Conservation (phyloP, 2,113 vertebrate genomes). For the Penelope pileata region DNA sequence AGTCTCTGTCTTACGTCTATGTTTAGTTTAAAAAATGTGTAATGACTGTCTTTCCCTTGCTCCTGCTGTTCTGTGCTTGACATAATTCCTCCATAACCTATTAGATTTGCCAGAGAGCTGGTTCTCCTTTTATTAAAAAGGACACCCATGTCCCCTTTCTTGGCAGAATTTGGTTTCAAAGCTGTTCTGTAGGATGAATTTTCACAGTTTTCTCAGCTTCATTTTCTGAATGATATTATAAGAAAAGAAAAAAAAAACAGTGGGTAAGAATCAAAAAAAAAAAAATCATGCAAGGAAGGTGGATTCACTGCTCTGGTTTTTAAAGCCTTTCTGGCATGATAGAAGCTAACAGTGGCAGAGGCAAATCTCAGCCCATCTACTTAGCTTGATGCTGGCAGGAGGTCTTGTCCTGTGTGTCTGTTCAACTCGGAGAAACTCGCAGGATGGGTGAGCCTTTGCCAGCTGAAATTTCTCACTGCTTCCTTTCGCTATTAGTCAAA, state of each 20-base stretch:
- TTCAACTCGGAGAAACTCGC: neutral
- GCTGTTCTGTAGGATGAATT: neutral
- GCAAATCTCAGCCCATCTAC: neutral
- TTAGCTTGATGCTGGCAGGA: neutral
- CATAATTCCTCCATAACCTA: neutral
- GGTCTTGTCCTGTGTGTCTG: neutral
- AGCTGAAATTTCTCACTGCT: neutral
- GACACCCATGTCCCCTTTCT: neutral
- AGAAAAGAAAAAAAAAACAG: neutral
- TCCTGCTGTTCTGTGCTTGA: conserved; percentile 30
- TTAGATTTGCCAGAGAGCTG: conserved; percentile 15
- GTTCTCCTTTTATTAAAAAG: conserved; percentile 3
- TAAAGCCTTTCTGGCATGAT: neutral
- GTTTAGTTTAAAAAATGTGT: conserved; percentile 35
- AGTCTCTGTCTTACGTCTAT: neutral
- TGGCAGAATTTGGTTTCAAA: conserved; percentile 9
- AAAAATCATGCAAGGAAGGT: neutral
- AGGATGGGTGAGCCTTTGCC: neutral
- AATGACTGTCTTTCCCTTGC: conserved; percentile 24
- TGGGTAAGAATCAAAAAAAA: neutral
- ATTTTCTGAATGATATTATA: neutral
- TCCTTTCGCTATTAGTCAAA: neutral
- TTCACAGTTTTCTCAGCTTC: neutral
- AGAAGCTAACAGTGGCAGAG: neutral
- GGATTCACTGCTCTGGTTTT: neutral